Evolutionary conservation across 2,797 vertebrate genomes (phyloP), one percentile per base, ranked within the genome.

Genomic region (Dendrocincla tyrannina): DNA sequence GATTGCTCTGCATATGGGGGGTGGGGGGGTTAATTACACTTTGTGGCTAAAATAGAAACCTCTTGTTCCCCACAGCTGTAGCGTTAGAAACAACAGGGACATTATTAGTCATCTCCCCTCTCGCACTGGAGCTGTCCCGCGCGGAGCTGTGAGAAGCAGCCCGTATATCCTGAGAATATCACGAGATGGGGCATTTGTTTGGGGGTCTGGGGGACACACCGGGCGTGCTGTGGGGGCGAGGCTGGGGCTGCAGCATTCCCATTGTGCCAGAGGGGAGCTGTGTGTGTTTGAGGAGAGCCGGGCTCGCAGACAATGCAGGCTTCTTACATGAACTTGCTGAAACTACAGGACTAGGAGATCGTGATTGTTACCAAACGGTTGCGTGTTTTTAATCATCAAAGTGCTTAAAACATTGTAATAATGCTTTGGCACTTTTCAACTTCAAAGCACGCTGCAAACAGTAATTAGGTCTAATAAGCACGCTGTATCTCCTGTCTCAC

Each of bases 331-430:
- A 89, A 91, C 91, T 93, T 91, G 89, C 89, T 95, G 93, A 44
- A 47, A 17, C 59, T 81, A 78, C 73, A 46, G 2, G 44, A 11
- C 91, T 67, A 76, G 87, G 88, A 84, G 94, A 79, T 91, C 79
- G 88, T 14, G 47, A 46, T 85, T 74, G 66, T 85, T 91, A 74
- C 92, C 87, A 89, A 93, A 94, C 5, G 20, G 46, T 47, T 93
- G 92, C 11, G 1, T 91, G 94, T 41, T 93, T 94, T 93, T 83
- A 76, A 84, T 95, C 89, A 90, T 94, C 91, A 91, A 79, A 95
- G 95, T 90, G 39, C 82, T 96, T 93, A 47, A 94, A 95, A 91
- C 91, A 95, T 78, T 93, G 62, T 86, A 93, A 93, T 95, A 94
- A 93, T 64, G 92, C 73, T 63, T 67, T 70, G 70, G 79, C 82